Evolutionary conservation across 2,888 invertebrate species (phyloP).

Genomic region (Helobdella robusta): DNA sequence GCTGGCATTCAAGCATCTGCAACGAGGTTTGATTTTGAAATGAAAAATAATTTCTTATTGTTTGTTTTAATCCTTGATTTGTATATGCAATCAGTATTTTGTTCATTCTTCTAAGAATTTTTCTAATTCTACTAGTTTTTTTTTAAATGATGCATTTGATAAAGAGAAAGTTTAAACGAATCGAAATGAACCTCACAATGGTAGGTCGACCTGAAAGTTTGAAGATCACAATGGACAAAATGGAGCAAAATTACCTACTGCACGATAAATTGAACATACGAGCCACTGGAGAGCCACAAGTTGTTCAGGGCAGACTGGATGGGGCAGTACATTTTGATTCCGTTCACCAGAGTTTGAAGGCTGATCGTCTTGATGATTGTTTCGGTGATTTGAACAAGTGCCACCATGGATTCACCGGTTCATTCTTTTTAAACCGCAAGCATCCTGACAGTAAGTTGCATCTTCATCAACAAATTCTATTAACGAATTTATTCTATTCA

Average conservation of each 20-base stretch:
- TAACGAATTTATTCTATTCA: background rate
- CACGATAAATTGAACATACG: conserved; percentile 35
- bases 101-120: no score
- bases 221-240: conserved; percentile 22
- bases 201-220: conserved; percentile 14
- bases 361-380: conserved; percentile 38
- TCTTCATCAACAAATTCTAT: background rate
- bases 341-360: conserved; percentile 41
- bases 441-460: background rate
- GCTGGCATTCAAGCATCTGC: conserved; percentile 42
- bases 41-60: no score
- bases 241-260: conserved; percentile 31
- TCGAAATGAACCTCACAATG: no score
- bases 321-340: conserved; percentile 41
- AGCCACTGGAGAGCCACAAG: conserved; percentile 34
- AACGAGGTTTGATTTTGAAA: conserved; percentile 45
- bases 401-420: conserved; percentile 41
- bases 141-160: no score
- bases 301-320: conserved; percentile 40
- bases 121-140: no score
- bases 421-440: conserved; percentile 42
- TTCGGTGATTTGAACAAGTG: conserved; percentile 42
- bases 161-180: no score
- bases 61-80: no score
- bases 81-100: no score